Base-by-base conservation (phyloP, 2,113 vertebrate genomes). In the Bufo gargarizans region DNA sequence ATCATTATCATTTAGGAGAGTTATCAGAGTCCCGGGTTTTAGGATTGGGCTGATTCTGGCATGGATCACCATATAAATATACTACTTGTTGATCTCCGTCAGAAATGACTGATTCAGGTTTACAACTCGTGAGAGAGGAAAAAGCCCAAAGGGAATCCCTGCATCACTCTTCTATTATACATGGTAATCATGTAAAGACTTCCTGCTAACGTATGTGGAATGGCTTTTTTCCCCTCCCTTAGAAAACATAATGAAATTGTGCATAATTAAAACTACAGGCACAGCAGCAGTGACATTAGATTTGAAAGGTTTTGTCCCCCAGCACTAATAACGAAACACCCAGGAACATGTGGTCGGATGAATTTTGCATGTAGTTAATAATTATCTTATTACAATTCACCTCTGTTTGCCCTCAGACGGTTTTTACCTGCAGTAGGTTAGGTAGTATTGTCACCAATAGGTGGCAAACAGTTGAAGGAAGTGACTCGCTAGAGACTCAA, bases 1-100 rank as follows among this genome's bases (percentile, higher is more conserved):
- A 86, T 77, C 72, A 86, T 86, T 86, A 77, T 63, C 58, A 63
- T 43, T 86, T 86, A 86, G 59, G 4, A 86, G 74, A 12, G 13
- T 84, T 53, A 67, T 72, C 58, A 50, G 20, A 71, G 19, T 53
- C 43, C 19, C 78, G 19, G 1, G 8, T 61, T 63, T 86, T 56
- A 79, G 65, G 79, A 56, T 86, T 67, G 19, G 1, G 47, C 45
- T 55, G 49, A 63, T 69, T 80, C 61, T 80, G 77, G 47, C 59
- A 79, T 69, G 43, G 59, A 43, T 81, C 74, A n/a, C 33, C 72
- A 50, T 65, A 58, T 53, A 78, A 55, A 86, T 77, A 67, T 65
- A 77, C 17, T 6, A 19, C 17, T 49, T 50, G 22, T 53, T 33
- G 14, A 17, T 65, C 12, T 71, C 65, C 4, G 53, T 67, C 33